Conservation (phyloP, 2,888 invertebrate species). For the Orgyia antiqua region DNA sequence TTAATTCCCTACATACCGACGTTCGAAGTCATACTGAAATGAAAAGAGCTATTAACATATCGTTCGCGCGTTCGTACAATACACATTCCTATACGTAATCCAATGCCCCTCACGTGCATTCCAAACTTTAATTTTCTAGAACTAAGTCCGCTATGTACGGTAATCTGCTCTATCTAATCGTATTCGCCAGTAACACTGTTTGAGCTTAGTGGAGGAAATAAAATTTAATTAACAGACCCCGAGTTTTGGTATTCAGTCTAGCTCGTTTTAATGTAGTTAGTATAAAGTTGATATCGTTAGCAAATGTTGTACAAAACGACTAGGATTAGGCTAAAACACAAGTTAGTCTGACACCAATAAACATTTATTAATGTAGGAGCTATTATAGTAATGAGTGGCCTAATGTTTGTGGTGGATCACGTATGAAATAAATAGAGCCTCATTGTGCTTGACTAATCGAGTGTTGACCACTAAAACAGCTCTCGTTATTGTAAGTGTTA, state of each 20-base stretch:
- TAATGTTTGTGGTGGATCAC: no score
- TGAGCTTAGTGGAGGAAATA: constrained; percentile 16
- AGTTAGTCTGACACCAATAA: constrained; percentile 15
- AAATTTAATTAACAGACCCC: constrained; percentile 24
- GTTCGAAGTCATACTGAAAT: constrained; percentile 4
- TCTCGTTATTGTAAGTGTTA: no score
- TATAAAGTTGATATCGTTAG: constrained; percentile 20
- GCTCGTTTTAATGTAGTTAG: constrained; percentile 18
- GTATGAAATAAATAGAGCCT: no score
- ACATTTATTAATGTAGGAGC: constrained; percentile 7
- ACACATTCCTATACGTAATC: constrained; percentile 12
- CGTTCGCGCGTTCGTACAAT: constrained; percentile 9
- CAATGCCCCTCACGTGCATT: constrained; percentile 12
- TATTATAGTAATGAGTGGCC: no score
- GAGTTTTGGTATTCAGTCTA: constrained; percentile 19
- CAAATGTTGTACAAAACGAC: constrained; percentile 11
- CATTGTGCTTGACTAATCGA: not conserved
- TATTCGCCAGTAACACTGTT: constrained; percentile 9
- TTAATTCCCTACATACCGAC: constrained; percentile 16
- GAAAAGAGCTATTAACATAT: constrained; percentile 12
- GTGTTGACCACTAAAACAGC: not conserved
- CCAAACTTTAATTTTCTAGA: constrained; percentile 7
- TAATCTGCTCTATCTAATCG: constrained; percentile 14
- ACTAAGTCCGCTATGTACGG: constrained; percentile 10
- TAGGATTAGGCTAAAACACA: constrained; percentile 10